Base-by-base conservation (phyloP, 2,888 invertebrate species). In the Antheraea yamamai region DNA sequence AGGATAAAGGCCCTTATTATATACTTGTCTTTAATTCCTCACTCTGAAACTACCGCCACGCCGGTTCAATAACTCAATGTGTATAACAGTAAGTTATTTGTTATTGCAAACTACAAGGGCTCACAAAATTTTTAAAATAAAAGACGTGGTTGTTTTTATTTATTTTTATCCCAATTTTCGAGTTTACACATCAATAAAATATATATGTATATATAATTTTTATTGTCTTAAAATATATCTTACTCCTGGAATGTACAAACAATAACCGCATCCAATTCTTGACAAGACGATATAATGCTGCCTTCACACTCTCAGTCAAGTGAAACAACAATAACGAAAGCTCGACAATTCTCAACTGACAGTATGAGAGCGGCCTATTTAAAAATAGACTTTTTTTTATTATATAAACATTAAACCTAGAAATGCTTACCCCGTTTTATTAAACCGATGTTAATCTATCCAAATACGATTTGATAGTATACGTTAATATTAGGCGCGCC, bases 191-290 rank as follows among this genome's bases (percentile, higher is more conserved):
- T 73, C 66, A 61, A 76, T 78, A 79, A 77, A 78, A 78, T 77
- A 78, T 47, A 66, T 61, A 61, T 76, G 30, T 30, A 77, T 47
- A 68, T 75, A 66, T 73, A 47, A 47, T 47, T 73, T 68, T 80
- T 77, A 79, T 79, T 80, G 76, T 78, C 76, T 75, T 79, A 78
- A 68, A 75, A 76, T 73, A 77, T 66, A 75, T 73, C 68, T 68
- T 77, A 72, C 75, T 61, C 77, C 68, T 77, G 79, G 80, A 80
- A 80, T 80, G 80, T 78, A 76, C 76, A 77, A 39, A 70, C 26
- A 68, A 70, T 47, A 73, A 55, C 8, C 66, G 39, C 20, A 55
- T 58, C 35, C 18, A 14, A 30, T 55, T 66, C 14, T 30, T 26
- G 30, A 30, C 64, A 6, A 1, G 39, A 20, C 16, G n/a, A 61